phyloP scores from a whole-genome alignment of 2,888 invertebrate species.

The Carcina quercana region DNA sequence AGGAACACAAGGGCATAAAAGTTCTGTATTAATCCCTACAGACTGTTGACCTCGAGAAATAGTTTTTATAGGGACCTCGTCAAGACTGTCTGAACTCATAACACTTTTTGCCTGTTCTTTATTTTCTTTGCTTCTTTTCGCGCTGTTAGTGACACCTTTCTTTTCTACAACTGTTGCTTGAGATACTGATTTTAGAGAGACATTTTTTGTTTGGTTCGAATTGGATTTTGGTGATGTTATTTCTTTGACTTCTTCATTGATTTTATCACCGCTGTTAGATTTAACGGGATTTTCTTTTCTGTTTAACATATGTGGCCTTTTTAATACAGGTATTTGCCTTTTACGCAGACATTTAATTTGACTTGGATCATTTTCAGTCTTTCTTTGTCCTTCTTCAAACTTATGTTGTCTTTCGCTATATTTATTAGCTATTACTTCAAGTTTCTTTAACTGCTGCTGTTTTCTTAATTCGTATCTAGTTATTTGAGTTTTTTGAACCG shows the following conservation, averaged over 20 bases:
- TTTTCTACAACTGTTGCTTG: conserved; percentile 8
- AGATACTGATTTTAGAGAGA: too few relatives aligned
- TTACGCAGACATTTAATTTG: conserved; percentile 21
- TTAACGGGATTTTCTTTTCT: conserved; percentile 9
- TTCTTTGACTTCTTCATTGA: conserved; percentile 1
- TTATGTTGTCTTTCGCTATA: conserved; percentile 36
- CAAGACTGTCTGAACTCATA: conserved; percentile 61
- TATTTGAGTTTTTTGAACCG: conserved; percentile 31
- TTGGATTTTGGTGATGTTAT: conserved; percentile 3
- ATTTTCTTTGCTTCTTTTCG: too few relatives aligned
- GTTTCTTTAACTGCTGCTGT: conserved; percentile 51
- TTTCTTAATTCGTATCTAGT: conserved; percentile 40
- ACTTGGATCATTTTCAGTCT: conserved; percentile 11
- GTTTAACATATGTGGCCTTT: conserved; percentile 22
- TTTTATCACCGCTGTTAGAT: conserved; percentile 1
- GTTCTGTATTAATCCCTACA: conserved; percentile 53
- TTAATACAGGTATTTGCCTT: conserved; percentile 49
- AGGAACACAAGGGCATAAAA: conserved; percentile 50
- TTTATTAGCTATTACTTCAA: conserved; percentile 53
- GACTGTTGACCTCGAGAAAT: conserved; percentile 32
- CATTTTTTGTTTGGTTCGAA: not conserved
- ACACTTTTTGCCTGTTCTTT: conserved; percentile 53
- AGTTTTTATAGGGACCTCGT: conserved; percentile 27
- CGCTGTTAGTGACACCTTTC: conserved; percentile 14
- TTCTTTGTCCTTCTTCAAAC: conserved; percentile 7